These are phyloP conservation scores for Cheirogaleus medius DNA, from an alignment of 2,113 vertebrate species.

Conservation along the genomic window DNA sequence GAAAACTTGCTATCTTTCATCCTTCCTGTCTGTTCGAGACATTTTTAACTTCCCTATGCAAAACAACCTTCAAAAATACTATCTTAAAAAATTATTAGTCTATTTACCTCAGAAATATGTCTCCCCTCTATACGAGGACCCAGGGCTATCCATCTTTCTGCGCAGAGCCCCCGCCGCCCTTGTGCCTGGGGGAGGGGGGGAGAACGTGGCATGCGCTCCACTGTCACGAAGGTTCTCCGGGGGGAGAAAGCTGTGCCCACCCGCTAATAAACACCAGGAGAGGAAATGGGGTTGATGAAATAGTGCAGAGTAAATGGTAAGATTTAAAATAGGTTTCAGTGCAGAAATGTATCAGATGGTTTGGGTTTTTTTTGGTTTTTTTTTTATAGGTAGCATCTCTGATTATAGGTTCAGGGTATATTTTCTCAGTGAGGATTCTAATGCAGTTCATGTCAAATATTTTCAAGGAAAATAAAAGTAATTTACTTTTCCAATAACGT, in stretches of 20 bases:
- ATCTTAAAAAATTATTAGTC: neutral
- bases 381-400: neutral
- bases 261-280: neutral
- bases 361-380: neutral
- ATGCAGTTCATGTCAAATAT: neutral
- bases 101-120: conserved; percentile 32
- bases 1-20: neutral
- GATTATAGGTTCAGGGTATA: neutral
- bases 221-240: fast-evolving
- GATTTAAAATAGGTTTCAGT: neutral
- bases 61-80: conserved; percentile 17
- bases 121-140: neutral
- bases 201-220: fast-evolving
- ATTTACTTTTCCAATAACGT: neutral
- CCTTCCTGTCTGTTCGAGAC: neutral
- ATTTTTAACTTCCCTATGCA: neutral
- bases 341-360: neutral
- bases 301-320: neutral
- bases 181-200: neutral
- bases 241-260: neutral
- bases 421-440: neutral
- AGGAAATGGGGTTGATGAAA: too few species aligned
- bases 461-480: conserved; percentile 33
- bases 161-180: fast-evolving
- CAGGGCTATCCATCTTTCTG: neutral